Evolutionary conservation across 2,797 vertebrate species (phyloP), one percentile per base, ranked within the genome.

Genomic region (Acestrorhynchus altus): DNA sequence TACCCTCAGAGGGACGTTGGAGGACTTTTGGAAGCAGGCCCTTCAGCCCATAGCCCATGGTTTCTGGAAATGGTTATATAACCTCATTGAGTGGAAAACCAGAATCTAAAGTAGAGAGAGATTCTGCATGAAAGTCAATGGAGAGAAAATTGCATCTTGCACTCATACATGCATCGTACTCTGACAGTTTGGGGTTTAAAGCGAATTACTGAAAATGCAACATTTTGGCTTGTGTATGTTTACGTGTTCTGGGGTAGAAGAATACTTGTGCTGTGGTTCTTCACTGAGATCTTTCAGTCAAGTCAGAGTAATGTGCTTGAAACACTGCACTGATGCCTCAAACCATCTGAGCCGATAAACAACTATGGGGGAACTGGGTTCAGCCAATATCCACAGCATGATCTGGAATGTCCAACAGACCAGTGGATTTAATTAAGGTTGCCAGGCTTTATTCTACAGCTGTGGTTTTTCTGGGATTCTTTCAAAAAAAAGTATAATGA

Each of bases 51-150:
- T 82, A 72, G 83, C 80, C 79, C 67, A 74, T 63, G 61, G 70
- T 83, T 82, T 85, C 83, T 88, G 81, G 78, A 86, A 85, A 76
- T 61, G 1, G 74, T 84, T 86, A 82, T 80, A 72, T 78, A 84
- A 86, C 51, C 63, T 49, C 68, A 57, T 51, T 56, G 67, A 81
- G 79, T 79, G 60, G 63, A 83, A 86, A 85, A 77, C 54, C 72
- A 78, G 72, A 64, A 70, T 75, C 63, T 42, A 57, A 79, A 82
- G 74, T 83, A 65, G 63, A 75, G 67, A 35, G 74, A 44, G 74
- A 75, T 26, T 64, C 0, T 20, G 40, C 31, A 35, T 74, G 49
- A 52, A 60, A 74, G 59, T 54, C 72, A 67, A 70, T 76, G 47
- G 13, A 69, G 42, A 54, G 74, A 83, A 72, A 66, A 69, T 35